Base-by-base conservation (phyloP, 2,888 invertebrate species). In the Theristus sp. region DNA sequence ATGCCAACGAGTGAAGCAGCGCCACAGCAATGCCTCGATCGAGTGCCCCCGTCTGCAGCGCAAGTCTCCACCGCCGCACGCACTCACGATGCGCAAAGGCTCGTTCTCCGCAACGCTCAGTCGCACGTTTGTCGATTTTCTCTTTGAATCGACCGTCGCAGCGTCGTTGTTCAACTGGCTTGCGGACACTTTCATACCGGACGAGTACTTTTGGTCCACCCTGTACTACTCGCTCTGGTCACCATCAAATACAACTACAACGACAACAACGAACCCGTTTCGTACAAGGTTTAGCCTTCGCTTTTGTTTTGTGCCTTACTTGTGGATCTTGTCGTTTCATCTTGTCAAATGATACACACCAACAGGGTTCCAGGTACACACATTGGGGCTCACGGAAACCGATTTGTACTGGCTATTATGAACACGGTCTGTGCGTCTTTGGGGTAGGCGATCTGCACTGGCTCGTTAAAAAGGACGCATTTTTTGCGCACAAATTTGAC, bases 401-500 rank as follows among this genome's bases (percentile, higher is more conserved):
- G 6, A 10, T 3, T 22, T 73, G 73, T 62, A 47, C 17, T 52
- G 62, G 6, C 72, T 68, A 67, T 57, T 65, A 65, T 28, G 69
- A 72, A 1, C 65, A 70, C 20, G 71, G 71, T 1, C 67, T 74
- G 3, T 74, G 74, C 57, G 66, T 73, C 1, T 73, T 68, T 61
- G 72, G 72, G 0, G 63, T 71, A 0, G 65, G 66, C 20, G 73
- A 73, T 60, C 62, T 71, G 1, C 62, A 65, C 1, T 65, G 65
- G 63, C 65, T 74, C 20, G 62, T 63, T 17, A 62, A 67, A 22
- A 53, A 47, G 30, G 22, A 17, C 29, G 13, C 17, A 1, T 63
- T 74, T 17, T 71, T 73, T 62, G 71, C 68, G 3, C 73, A 74
- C 60, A 74, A 74, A 62, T 71, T 74, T 61, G 66, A 72, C 58